A percentile compares a stretch with the other conserved stretches of the same genome.
Evolutionary conservation across 1,140 invertebrate species (phyloP).

Genomic region (Sycophila sp.): DNA sequence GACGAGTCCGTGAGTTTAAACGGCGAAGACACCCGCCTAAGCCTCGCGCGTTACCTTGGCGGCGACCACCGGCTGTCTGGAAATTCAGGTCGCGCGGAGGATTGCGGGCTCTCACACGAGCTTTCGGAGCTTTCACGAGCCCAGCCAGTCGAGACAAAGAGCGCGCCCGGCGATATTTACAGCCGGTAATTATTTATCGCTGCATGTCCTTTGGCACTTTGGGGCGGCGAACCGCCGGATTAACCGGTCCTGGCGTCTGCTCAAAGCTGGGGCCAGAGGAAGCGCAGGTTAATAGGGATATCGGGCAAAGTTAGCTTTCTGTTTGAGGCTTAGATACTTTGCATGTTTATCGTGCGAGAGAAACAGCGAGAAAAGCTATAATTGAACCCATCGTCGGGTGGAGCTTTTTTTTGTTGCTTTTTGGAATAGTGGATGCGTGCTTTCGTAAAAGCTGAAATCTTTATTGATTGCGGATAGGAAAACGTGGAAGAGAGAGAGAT

Average conservation of each 20-base stretch:
- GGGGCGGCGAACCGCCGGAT: background rate
- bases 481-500: too few species aligned
- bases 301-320: too few species aligned
- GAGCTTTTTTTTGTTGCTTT: too few species aligned
- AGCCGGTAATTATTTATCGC: constrained; percentile 23
- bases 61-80: background rate
- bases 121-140: background rate
- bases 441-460: too few species aligned
- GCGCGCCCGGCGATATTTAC: constrained; percentile 21
- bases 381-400: too few species aligned
- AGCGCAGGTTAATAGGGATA: background rate
- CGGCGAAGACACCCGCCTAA: background rate
- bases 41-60: too few species aligned
- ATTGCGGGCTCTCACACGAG: background rate
- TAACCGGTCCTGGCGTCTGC: too few species aligned
- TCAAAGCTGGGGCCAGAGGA: too few species aligned
- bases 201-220: constrained; percentile 28
- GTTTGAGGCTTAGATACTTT: too few species aligned
- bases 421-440: too few species aligned
- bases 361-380: background rate
- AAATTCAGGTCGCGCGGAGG: constrained; percentile 1
- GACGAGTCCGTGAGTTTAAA: background rate
- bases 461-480: too few species aligned
- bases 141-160: constrained; percentile 10
- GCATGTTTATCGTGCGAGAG: too few species aligned